Evolutionary conservation across 2,113 vertebrate genomes (phyloP).

Genomic region (Rhynchopsitta pachyrhyncha): DNA sequence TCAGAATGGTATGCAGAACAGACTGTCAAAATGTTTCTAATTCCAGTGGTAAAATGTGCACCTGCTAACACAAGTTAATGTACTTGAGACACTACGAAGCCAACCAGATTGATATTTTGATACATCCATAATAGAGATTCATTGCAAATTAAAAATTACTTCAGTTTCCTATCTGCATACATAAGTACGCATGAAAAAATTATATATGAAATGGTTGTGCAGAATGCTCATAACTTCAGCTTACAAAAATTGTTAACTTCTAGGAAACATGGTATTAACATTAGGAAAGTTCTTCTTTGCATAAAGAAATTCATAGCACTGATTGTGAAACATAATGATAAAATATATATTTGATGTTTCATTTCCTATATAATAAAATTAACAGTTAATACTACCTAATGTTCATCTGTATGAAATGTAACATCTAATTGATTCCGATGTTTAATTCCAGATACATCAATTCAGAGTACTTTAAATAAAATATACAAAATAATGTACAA

Average conservation of each 20-base stretch:
- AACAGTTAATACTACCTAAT: constrained; percentile 78
- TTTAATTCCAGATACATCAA: constrained; percentile 78
- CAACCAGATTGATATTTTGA: constrained; percentile 70
- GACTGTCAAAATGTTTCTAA: constrained; percentile 76
- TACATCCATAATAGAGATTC: constrained; percentile 70
- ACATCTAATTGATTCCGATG: constrained; percentile 74
- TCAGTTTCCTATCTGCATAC: constrained; percentile 66
- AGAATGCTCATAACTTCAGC: constrained; percentile 67
- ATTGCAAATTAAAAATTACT: constrained; percentile 72
- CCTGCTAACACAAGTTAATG: constrained; percentile 79
- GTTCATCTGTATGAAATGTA: constrained; percentile 77
- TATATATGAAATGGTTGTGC: constrained; percentile 62
- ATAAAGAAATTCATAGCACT: constrained; percentile 80
- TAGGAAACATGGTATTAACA: constrained; percentile 77
- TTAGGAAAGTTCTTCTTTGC: constrained; percentile 77
- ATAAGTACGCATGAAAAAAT: constrained; percentile 66
- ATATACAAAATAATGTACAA: constrained; percentile 84
- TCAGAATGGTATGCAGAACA: constrained; percentile 79
- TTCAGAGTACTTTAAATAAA: constrained; percentile 82
- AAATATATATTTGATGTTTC: constrained; percentile 78
- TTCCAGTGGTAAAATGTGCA: constrained; percentile 75
- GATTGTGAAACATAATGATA: constrained; percentile 81
- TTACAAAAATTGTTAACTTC: constrained; percentile 69
- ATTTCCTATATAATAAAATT: constrained; percentile 79
- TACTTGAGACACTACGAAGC: constrained; percentile 71